Evolutionary conservation across 2,113 vertebrate genomes (phyloP), one percentile per base, ranked within the genome.

Genomic region (Stegastes partitus): DNA sequence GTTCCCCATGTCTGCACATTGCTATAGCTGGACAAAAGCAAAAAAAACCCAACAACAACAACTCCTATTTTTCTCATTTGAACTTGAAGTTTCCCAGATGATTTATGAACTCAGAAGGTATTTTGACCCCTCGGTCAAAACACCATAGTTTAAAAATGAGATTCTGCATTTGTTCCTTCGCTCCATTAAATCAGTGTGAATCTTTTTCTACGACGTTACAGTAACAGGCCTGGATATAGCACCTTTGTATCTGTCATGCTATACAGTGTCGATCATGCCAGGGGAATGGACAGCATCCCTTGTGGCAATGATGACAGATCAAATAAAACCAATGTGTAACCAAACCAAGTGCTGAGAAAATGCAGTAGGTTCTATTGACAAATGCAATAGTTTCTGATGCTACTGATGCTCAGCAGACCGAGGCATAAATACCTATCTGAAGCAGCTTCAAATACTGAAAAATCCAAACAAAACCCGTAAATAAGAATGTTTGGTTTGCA

Each of bases 241-340:
- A 92, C 91, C 91, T 88, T 88, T 78, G 67, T 65, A 69, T 83
- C 66, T 25, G 78, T 87, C 91, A 91, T 94, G 90, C 93, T 93
- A 93, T 93, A 94, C 92, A 93, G 85, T 80, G 72, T 86, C 69
- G 82, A 87, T 87, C 93, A 93, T 94, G 93, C 93, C 85, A 75
- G 79, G 85, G 90, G 87, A 84, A 83, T 63, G 54, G 68, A 86
- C 72, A 72, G 65, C 59, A 42, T 81, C 82, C 85, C 81, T 75
- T 71, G 58, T 71, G 67, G 82, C 81, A 79, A 55, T 85, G 81
- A 83, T 62, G 58, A 80, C 74, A 77, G 49, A 82, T 74, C 42
- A 76, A 82, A 76, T 80, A 85, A 67, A 59, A 86, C 62, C 47
- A 89, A 88, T 51, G 84, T 87, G 73, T 85, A 84, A 82, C 55